These are phyloP conservation scores for Argyra leucocephala DNA, from an alignment of 2,888 invertebrate species.

Conservation along the genomic window DNA sequence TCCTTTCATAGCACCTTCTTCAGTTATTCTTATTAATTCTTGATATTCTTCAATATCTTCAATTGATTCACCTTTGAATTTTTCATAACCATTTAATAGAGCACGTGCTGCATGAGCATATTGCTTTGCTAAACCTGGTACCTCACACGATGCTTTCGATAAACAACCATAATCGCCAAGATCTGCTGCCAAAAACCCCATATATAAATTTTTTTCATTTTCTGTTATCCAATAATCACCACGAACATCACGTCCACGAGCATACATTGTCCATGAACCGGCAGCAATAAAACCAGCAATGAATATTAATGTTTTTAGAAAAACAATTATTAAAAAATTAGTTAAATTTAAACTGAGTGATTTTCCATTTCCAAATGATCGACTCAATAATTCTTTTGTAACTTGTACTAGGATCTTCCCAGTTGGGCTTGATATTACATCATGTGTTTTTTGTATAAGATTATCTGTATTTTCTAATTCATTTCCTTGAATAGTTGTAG, in stretches of 20 bases:
- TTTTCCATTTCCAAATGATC: not conserved
- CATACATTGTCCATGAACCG: not conserved
- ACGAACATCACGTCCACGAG: not conserved
- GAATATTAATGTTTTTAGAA: not conserved
- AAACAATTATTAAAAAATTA: not conserved
- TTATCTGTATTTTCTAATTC: not conserved
- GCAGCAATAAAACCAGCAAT: not conserved
- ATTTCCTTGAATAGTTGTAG: not conserved
- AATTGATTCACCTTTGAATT: not conserved
- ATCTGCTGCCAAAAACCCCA: not conserved
- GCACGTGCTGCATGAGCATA: not conserved
- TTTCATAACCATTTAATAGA: not conserved
- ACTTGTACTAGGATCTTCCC: not conserved
- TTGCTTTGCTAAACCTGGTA: not conserved
- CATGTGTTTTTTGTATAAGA: not conserved
- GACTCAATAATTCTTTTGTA: not conserved
- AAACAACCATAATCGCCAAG: not conserved
- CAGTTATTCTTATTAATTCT: not conserved
- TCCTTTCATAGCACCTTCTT: not conserved
- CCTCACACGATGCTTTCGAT: not conserved
- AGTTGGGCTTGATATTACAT: not conserved
- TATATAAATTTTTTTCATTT: not conserved
- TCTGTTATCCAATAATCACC: not conserved
- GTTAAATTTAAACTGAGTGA: not conserved
- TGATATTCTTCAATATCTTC: not conserved